Evolutionary conservation across 2,797 vertebrate species (phyloP).

Genomic region (Hippocampus kuda): DNA sequence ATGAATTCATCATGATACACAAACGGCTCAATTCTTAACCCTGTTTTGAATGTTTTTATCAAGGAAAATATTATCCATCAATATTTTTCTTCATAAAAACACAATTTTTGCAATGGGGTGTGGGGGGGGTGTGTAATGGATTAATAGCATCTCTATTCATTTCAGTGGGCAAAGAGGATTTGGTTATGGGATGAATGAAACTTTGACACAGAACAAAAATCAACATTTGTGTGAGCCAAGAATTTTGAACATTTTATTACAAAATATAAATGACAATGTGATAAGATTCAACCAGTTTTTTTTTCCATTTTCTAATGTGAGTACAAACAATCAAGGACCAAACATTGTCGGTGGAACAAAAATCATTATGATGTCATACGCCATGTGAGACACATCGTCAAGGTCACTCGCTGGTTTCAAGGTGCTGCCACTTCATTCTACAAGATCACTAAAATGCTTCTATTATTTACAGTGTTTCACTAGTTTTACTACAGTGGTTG

Average conservation of each 20-base stretch:
- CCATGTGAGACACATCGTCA: neutral
- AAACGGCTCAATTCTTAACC: neutral
- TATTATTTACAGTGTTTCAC: neutral
- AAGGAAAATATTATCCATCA: neutral
- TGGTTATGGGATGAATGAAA: too few species aligned
- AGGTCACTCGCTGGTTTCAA: neutral
- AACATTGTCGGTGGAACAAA: neutral
- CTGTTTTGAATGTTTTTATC: neutral
- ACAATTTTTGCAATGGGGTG: too few species aligned
- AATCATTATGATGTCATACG: constrained; percentile 21
- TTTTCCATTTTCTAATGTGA: neutral
- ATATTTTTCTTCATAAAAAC: too few species aligned
- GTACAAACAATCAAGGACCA: neutral
- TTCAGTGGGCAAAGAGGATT: too few species aligned
- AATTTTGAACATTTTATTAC: constrained; percentile 53
- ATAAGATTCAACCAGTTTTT: neutral
- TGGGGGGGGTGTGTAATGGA: too few species aligned
- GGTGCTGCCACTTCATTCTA: neutral
- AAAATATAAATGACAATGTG: constrained; percentile 60
- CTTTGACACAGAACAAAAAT: too few species aligned
- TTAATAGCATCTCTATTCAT: too few species aligned
- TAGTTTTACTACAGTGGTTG: neutral
- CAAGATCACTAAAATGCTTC: neutral
- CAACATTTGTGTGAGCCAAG: too few species aligned
- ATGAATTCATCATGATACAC: neutral